phyloP scores from a whole-genome alignment of 2,888 invertebrate genomes.

The Erebia aethiops region DNA sequence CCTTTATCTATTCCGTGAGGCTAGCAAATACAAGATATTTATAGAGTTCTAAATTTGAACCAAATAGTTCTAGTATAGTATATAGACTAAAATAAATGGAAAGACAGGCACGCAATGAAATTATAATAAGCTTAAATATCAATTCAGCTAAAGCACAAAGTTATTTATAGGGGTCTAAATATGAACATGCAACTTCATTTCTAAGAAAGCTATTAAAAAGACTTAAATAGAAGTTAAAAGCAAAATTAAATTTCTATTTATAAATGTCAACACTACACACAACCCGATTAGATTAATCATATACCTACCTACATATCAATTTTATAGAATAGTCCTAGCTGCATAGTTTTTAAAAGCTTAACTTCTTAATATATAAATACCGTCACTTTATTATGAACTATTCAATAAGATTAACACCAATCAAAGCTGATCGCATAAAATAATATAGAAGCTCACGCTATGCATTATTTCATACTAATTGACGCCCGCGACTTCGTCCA shows the following conservation, averaged over 20 bases:
- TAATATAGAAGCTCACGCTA: not conserved
- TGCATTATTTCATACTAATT: not conserved
- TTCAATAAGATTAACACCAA: not conserved
- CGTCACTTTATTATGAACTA: not conserved
- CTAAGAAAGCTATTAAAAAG: not conserved
- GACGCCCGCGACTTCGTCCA: not conserved
- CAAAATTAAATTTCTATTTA: not conserved
- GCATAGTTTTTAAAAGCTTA: slow-evolving; percentile 7
- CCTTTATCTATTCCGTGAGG: no score
- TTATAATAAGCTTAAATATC: not conserved
- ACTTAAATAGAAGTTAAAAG: not conserved
- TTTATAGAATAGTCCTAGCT: not conserved
- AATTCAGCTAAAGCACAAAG: not conserved
- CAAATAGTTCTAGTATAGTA: not conserved
- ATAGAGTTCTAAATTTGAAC: not conserved
- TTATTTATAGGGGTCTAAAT: not conserved
- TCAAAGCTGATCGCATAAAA: not conserved
- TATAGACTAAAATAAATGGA: not conserved
- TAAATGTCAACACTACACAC: not conserved
- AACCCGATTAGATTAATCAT: not conserved
- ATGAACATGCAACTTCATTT: not conserved
- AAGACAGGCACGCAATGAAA: not conserved
- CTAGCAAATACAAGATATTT: no score
- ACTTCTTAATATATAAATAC: slow-evolving; percentile 15
- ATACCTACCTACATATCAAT: not conserved